Conservation (phyloP, 2,888 invertebrate species). For the Lasioglossum figueresi region DNA sequence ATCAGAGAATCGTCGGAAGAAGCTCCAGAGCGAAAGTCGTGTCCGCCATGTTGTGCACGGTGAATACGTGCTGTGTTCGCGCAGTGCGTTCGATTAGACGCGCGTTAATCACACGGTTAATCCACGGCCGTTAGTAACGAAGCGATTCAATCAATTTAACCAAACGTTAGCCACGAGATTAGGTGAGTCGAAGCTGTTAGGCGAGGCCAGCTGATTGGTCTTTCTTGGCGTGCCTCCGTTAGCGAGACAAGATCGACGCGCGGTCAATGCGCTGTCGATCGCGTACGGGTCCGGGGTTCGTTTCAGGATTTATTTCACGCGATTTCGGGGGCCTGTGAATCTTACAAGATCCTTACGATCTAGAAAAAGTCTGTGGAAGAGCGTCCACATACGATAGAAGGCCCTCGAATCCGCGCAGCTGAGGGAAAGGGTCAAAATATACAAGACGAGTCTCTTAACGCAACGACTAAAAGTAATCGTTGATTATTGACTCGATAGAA, state of each 20-base stretch:
- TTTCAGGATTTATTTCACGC: neutral
- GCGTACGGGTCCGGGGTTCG: conserved; percentile 3
- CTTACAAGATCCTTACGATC: neutral
- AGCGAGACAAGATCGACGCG: conserved; percentile 44
- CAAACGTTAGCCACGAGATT: conserved; percentile 56
- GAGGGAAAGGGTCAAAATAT: neutral
- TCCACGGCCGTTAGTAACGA: conserved; percentile 55
- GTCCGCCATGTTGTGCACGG: conserved; percentile 2
- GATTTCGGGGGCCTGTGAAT: conserved; percentile 14
- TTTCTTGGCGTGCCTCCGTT: conserved; percentile 50
- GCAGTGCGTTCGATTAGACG: conserved; percentile 24
- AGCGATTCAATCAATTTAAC: conserved; percentile 46
- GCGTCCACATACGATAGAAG: neutral
- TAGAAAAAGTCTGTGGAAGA: neutral
- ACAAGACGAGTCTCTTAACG: neutral
- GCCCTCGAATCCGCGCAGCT: conserved; percentile 18
- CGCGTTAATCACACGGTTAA: conserved; percentile 64
- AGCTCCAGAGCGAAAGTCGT: conserved; percentile 19
- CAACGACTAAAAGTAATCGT: neutral
- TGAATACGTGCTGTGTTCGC: conserved; percentile 44
- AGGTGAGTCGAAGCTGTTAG: conserved; percentile 40
- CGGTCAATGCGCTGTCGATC: conserved; percentile 19
- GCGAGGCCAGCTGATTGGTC: conserved; percentile 41
- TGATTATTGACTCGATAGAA: neutral
- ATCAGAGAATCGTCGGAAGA: neutral